phyloP scores from a whole-genome alignment of 2,113 vertebrate genomes.

The Mastomys natalensis region DNA sequence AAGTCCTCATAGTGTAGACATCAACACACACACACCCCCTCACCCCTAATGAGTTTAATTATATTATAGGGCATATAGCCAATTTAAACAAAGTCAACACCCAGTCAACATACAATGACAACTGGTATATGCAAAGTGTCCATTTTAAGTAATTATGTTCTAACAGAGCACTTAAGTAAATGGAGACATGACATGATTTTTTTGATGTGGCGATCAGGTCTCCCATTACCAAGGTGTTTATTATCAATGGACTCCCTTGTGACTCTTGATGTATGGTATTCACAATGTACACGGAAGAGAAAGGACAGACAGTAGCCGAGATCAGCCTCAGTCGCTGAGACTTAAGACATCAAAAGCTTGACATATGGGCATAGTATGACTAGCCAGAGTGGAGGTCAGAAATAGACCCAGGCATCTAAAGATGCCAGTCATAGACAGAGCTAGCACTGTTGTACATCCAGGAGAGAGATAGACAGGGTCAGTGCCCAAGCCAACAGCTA shows the following conservation, averaged over 20 bases:
- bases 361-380: background rate
- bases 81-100: background rate
- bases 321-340: background rate
- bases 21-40: background rate
- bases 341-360: background rate
- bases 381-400: background rate
- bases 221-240: background rate
- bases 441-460: accelerated
- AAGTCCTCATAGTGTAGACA: background rate
- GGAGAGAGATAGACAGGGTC: background rate
- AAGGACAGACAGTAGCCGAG: background rate
- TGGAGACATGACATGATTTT: background rate
- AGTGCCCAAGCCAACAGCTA: background rate
- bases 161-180: background rate
- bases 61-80: background rate
- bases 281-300: background rate
- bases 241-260: background rate
- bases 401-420: background rate
- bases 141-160: slow-evolving; percentile 7
- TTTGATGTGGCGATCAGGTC: background rate
- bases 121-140: background rate
- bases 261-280: background rate
- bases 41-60: background rate
- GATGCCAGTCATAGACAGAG: background rate
- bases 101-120: background rate